Evolutionary conservation across 2,888 invertebrate species (phyloP).

Genomic region (Scaptomyza flava): DNA sequence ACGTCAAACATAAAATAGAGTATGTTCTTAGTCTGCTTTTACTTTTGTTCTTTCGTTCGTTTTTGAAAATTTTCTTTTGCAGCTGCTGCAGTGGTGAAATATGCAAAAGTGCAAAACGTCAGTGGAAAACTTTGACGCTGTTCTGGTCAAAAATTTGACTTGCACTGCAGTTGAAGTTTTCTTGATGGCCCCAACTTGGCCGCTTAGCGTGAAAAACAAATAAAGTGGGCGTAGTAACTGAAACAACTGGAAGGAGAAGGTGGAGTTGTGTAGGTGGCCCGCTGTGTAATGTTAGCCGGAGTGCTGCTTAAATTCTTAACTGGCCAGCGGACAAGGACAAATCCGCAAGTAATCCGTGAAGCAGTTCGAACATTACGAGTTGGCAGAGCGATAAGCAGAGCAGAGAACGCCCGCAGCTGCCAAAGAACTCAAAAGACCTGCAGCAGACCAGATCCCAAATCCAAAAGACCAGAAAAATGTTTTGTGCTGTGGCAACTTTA

Average conservation of each 20-base stretch:
- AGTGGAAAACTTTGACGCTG: slow-evolving; percentile 73
- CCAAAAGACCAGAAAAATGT: slow-evolving; percentile 75
- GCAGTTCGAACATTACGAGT: slow-evolving; percentile 66
- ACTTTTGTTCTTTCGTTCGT: background rate
- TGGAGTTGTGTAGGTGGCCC: background rate
- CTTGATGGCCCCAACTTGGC: slow-evolving; percentile 70
- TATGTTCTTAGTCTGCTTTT: background rate
- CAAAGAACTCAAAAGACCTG: slow-evolving; percentile 28
- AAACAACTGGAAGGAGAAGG: background rate
- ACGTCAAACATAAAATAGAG: slow-evolving; percentile 2
- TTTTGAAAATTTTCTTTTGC: slow-evolving; percentile 45
- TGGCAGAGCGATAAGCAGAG: slow-evolving; percentile 60
- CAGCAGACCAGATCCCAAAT: slow-evolving; percentile 36
- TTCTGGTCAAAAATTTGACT: slow-evolving; percentile 76
- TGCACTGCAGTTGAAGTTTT: slow-evolving; percentile 76
- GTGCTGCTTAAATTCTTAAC: slow-evolving; percentile 47
- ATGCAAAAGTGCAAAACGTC: slow-evolving; percentile 77
- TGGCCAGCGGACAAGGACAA: slow-evolving; percentile 71
- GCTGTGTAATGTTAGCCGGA: slow-evolving; percentile 41
- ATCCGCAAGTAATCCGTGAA: slow-evolving; percentile 71
- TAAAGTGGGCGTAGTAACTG: slow-evolving; percentile 57
- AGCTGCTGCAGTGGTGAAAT: slow-evolving; percentile 65
- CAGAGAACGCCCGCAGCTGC: slow-evolving; percentile 36
- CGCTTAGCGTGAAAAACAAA: slow-evolving; percentile 77
- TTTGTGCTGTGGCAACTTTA: slow-evolving; percentile 56